phyloP scores from a whole-genome alignment of 2,113 vertebrate genomes.

The Python bivittatus region DNA sequence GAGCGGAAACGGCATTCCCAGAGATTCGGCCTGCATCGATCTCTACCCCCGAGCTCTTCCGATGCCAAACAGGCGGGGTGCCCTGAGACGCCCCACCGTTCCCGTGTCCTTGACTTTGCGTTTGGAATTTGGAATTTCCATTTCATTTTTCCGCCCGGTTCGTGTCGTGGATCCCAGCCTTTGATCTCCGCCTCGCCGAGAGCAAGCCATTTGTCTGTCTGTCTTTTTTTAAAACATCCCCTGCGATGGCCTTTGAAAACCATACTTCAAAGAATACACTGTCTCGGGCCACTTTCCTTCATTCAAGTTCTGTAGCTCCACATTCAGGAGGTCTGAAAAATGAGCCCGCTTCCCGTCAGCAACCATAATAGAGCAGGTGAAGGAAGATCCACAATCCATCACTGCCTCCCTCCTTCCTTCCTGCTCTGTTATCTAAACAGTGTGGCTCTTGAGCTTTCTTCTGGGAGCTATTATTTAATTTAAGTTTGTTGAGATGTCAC shows the following conservation, averaged over 20 bases:
- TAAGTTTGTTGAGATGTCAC: constrained; percentile 54
- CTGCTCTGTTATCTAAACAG: constrained; percentile 33
- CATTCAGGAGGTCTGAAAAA: constrained; percentile 70
- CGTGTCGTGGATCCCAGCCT: constrained; percentile 44
- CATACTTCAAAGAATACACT: constrained; percentile 51
- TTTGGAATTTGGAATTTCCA: constrained; percentile 3
- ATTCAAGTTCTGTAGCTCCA: constrained; percentile 5
- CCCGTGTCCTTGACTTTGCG: neutral
- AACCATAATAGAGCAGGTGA: constrained; percentile 22
- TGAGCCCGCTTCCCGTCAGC: constrained; percentile 56
- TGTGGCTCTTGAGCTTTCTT: constrained; percentile 23
- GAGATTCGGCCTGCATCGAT: neutral
- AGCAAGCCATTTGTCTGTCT: constrained; percentile 27
- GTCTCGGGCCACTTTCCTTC: constrained; percentile 33
- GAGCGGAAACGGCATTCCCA: neutral
- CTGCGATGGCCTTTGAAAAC: constrained; percentile 37
- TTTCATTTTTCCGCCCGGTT: constrained; percentile 46
- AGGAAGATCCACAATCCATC: constrained; percentile 31
- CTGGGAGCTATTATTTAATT: constrained; percentile 59
- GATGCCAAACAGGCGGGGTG: too few relatives aligned
- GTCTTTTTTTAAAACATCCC: neutral
- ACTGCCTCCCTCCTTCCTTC: constrained; percentile 30
- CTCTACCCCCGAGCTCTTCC: neutral
- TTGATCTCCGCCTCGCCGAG: constrained; percentile 4
- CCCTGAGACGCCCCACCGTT: too few relatives aligned